Conservation (phyloP, 2,888 invertebrate genomes). For the Pachymerium ferrugineum region DNA sequence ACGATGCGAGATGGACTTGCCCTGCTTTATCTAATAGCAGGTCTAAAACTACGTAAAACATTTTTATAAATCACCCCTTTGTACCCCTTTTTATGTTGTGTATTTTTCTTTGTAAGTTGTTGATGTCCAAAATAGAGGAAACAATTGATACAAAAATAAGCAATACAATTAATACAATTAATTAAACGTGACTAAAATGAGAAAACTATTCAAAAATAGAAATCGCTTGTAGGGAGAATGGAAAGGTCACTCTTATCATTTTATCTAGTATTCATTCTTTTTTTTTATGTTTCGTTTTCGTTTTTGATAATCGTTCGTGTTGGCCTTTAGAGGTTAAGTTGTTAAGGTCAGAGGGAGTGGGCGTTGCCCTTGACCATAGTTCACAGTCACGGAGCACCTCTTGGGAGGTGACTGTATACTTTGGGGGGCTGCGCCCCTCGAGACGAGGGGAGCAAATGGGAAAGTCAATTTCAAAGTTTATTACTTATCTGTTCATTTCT, state of each 20-base stretch:
- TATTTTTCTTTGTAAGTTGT: not conserved
- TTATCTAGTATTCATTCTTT: not conserved
- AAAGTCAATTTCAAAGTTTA: not conserved
- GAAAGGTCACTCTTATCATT: not conserved
- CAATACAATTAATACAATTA: no score
- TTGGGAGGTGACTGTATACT: not conserved
- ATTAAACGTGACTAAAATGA: not conserved
- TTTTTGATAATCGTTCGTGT: not conserved
- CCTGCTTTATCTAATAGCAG: constrained; percentile 6
- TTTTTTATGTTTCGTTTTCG: not conserved
- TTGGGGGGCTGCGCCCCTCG: not conserved
- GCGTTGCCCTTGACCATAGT: not conserved
- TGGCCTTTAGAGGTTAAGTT: not conserved
- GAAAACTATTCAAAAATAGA: not conserved
- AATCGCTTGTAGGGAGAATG: not conserved
- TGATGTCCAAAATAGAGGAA: not conserved
- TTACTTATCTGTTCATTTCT: no score
- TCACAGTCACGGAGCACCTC: not conserved
- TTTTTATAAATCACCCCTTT: not conserved
- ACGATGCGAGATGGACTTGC: constrained; percentile 9
- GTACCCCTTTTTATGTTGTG: not conserved
- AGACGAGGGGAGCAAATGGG: not conserved
- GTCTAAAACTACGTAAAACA: no score
- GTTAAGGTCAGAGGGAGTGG: not conserved
- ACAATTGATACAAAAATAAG: not conserved